Percentiles rank a stretch among this genome's conserved stretches.
These are phyloP conservation scores for Caenorhabditis sulstoni DNA, from an alignment of 2,888 invertebrate species.

Conservation along the genomic window DNA sequence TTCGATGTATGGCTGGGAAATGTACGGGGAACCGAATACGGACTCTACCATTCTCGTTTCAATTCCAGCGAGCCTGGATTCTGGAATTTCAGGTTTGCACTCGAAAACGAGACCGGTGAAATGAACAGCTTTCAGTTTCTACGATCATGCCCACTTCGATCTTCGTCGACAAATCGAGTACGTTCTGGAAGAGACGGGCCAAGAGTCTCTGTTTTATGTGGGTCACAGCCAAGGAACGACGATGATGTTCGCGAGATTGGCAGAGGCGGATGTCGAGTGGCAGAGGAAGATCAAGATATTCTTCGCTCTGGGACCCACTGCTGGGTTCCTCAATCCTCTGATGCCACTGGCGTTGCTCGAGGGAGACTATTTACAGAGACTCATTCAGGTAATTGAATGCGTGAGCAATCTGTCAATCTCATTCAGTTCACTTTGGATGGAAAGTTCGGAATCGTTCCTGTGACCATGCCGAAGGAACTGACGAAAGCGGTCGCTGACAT, in stretches of 20 bases:
- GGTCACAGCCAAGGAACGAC: constrained; percentile 59
- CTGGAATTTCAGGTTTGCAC: constrained; percentile 58
- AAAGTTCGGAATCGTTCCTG: constrained; percentile 43
- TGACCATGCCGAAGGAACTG: constrained; percentile 19
- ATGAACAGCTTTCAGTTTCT: constrained; percentile 19
- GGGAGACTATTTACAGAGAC: constrained; percentile 9
- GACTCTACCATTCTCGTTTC: constrained; percentile 37
- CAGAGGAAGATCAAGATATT: constrained; percentile 50
- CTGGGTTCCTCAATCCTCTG: constrained; percentile 46
- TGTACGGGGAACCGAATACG: constrained; percentile 48
- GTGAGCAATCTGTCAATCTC: no score
- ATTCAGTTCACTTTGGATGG: constrained; percentile 44
- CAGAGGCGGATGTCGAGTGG: constrained; percentile 44
- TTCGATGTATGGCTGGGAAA: constrained; percentile 61
- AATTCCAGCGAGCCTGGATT: constrained; percentile 22
- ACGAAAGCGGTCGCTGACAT: not conserved
- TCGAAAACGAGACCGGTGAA: not conserved
- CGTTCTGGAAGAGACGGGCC: constrained; percentile 33
- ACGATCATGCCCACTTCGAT: constrained; percentile 49
- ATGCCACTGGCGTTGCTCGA: constrained; percentile 38
- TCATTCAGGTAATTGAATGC: constrained; percentile 34
- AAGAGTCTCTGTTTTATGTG: constrained; percentile 46
- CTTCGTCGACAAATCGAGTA: constrained; percentile 58
- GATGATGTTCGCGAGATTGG: constrained; percentile 50
- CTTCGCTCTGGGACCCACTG: constrained; percentile 59